Base-by-base conservation (phyloP, 64 coral and sea anemone genomes). In the Pocillopora verrucosa region DNA sequence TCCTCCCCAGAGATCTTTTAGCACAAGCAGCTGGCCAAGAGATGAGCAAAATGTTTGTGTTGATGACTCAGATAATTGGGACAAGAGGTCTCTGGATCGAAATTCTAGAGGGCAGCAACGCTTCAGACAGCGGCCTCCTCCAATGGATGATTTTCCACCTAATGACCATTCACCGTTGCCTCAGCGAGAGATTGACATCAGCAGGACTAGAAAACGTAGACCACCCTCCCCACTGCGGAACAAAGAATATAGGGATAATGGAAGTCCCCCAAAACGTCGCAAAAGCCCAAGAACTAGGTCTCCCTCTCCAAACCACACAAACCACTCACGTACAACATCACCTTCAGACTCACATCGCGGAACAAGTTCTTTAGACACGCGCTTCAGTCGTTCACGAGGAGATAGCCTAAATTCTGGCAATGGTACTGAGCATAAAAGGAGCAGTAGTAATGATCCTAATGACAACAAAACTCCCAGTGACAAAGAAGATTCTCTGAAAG, bases 261-360 rank as follows among this genome's bases (percentile, higher is more conserved):
- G 87, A 16, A 94, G 78, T 67, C 91, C 82, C 75, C 73, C 88
- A 17, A 97, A 97, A 87, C 92, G 82, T 30, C 92, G 88, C 38
- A 94, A 84, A 86, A 94, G 88, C 59, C 86, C 95, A 94, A 98
- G 95, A 91, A 98, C 92, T 86, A 91, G 89, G 85, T 98, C 95
- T 77, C 89, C 91, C 88, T 98, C 95, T 61, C 95, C 95, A 72
- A 86, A 91, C 92, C 92, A 89, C 78, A 51, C 86, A 17, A 92
- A 94, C 89, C 89, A 94, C 89, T 91, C 95, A 26, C 92, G 92
- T 30, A 89, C 80, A 73, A 89, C 92, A 24, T 92, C 95, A 88
- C 95, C 95, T 67, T 85, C 65, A 58, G 89, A 88, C 79, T 94
- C 86, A 19, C 87, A 90, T 69, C 92, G 78, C 74, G 92, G 94